Base-by-base conservation (phyloP, 1,140 invertebrate genomes). In the Polypedilum pembai region DNA sequence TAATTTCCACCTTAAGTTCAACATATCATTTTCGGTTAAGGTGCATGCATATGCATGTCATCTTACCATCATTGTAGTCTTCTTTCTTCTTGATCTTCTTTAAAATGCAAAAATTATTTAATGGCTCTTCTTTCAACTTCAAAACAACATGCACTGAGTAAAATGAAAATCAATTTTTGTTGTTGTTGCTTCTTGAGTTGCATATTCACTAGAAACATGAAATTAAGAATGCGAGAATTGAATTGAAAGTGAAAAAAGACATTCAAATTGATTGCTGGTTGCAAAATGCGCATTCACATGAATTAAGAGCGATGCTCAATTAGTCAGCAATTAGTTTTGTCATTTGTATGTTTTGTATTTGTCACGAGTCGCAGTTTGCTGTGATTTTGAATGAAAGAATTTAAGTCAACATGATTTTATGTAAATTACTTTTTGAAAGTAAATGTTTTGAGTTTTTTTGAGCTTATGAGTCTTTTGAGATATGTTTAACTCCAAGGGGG, bases 1-100 rank as follows among this genome's bases (percentile, higher is more conserved):
- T n/a, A 56, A 56, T n/a, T 12, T 56, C 12, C 12, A 45, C 41
- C n/a, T n/a, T n/a, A n/a, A n/a, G n/a, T n/a, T n/a, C n/a, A n/a
- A 45, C 41, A 45, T 45, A 45, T 45, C 41, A 45, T 45, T 45
- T 45, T 45, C 15, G 41, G 41, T 15, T 45, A 45, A 45, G 41
- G 41, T 45, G 41, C 41, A 45, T 45, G 41, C n/a, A n/a, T n/a
- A n/a, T 45, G 41, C 41, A 45, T 45, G 41, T 45, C 41, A 45
- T 45, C 8, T 15, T 10, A 41, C 15, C 41, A 10, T 45, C 15
- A 10, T 45, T 45, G 2, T 45, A 10, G 8, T 45, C 41, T 45
- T 45, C 1, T 45, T n/a, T 45, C 2, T 45, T 45, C 41, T 45
- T 45, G 8, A 45, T 45, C 41, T 8, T 45, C n/a, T n/a, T n/a